Evolutionary conservation across 2,888 invertebrate genomes (phyloP).

Genomic region (Mimumesa dahlbomi): DNA sequence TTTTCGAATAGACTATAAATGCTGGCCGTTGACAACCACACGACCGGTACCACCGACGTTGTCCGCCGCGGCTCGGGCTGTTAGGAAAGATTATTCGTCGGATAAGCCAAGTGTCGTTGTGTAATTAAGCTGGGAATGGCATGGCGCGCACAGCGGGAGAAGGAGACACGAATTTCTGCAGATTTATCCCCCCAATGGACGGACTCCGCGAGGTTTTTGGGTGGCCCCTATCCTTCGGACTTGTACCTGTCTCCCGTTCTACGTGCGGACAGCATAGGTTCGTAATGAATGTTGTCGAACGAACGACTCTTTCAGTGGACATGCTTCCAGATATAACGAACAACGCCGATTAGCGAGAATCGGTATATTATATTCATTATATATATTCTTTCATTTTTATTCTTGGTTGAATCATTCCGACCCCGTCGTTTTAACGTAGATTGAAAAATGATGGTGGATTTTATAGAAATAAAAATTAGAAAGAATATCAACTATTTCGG

Average conservation of each 20-base stretch:
- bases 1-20: conserved; percentile 29
- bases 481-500: too few relatives aligned
- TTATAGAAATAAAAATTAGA: too few relatives aligned
- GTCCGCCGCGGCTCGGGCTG: conserved; percentile 49
- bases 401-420: too few relatives aligned
- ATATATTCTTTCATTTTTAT: not conserved
- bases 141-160: conserved; percentile 52
- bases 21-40: conserved; percentile 48
- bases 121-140: conserved; percentile 66
- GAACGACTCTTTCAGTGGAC: conserved; percentile 16
- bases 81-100: conserved; percentile 69
- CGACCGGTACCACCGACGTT: conserved; percentile 51
- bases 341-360: conserved; percentile 30
- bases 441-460: too few relatives aligned
- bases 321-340: conserved; percentile 28
- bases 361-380: conserved; percentile 28
- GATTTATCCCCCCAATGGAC: conserved; percentile 51
- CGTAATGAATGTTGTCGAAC: conserved; percentile 20
- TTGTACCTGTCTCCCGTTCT: conserved; percentile 27
- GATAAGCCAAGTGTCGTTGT: conserved; percentile 68
- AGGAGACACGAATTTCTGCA: conserved; percentile 64
- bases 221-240: conserved; percentile 51
- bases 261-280: not conserved
- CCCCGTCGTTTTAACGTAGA: too few relatives aligned
- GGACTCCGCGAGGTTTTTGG: conserved; percentile 36